Evolutionary conservation across 53 echinoderm and acorn worm genomes (phyloP), one percentile per base, ranked within the genome.

Genomic region (Holothuria leucospilota): DNA sequence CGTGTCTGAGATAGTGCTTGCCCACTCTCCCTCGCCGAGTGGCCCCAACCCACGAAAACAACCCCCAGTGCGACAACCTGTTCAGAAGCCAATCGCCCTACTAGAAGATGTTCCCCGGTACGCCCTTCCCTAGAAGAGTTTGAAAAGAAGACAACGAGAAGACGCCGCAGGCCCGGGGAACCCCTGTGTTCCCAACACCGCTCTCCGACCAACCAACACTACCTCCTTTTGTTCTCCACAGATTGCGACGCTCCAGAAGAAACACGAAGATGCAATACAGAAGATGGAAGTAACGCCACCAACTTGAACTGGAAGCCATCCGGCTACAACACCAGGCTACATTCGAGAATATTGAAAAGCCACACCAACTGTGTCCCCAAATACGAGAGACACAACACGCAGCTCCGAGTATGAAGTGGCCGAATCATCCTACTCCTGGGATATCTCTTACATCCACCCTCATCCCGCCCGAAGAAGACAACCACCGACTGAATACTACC

Each of bases 1-100:
- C 78, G 7, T 78, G 78, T 25, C 21, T 78, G 23, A 21, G 78
- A 56, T 78, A n/a, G 78, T 51, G 78, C 46, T 20, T 52, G 78
- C 9, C n/a, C 18, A 2, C 78, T 52, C 52, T 10, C 15, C n/a
- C 28, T 78, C 1, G 52, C 25, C 25, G 58, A 78, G 13, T 78
- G n/a, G 78, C 78, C 51, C 78, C 15, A 20, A 4, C 2, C 78
- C 78, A 0, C 1, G 78, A 13, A 56, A 78, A 10, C 20, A 51
- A 6, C n/a, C 78, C 78, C 6, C 21, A 21, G 10, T 78, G 78
- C 59, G 53, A 52, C 78, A 78, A 78, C 58, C 52, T 26, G 11
- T 20, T n/a, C 23, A 8, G 46, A 26, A 7, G 46, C 0, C 78
- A 78, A 27, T 56, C 7, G 78, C 78, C 27, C 29, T 78, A 51